Evolutionary conservation across 2,113 vertebrate genomes (phyloP), one percentile per base, ranked within the genome.

Genomic region (Chaetodon trifascialis): DNA sequence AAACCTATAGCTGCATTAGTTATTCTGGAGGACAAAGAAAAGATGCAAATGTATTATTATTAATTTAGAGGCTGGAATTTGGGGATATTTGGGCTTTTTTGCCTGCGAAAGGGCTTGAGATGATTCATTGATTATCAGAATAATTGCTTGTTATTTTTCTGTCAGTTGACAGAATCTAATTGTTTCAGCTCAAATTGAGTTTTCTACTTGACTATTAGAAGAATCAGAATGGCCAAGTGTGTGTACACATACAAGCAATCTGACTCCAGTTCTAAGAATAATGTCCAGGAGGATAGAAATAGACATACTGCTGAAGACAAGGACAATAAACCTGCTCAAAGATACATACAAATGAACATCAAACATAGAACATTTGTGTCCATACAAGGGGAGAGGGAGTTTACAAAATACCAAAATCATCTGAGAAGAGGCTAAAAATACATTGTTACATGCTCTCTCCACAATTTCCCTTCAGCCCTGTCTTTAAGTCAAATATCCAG

Each of bases 401-500:
- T 38, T 46, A 1, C 30, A 72, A 67, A 34, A 14, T 1, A 52
- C 4, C 4, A 38, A 42, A 65, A 55, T 54, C 15, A 30, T 36
- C 34, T 10, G 12, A 60, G 0, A 49, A 34, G 0, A 49, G 11
- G 21, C 60, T 38, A 42, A 56, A 83, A 66, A 66, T 52, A 69
- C 54, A 59, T 7, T 16, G 4, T 72, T 44, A 30, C 17, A 1
- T 14, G 2, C 16, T n/a, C 69, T 62, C 59, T 23, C 3, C 34
- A 76, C 58, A 36, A n/a, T 44, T 40, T 62, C 40, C 40, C 12
- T 46, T 16, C 2, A 25, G 65, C 4, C 44, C 66, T 36, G 58
- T 74, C 47, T 66, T 25, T n/a, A 9, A 81, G 73, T 60, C 68
- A 73, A 69, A 60, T 9, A 62, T 70, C 23, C 44, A 60, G 67